Base-by-base conservation (phyloP, 2,113 vertebrate species). In the Holacanthus passer region DNA sequence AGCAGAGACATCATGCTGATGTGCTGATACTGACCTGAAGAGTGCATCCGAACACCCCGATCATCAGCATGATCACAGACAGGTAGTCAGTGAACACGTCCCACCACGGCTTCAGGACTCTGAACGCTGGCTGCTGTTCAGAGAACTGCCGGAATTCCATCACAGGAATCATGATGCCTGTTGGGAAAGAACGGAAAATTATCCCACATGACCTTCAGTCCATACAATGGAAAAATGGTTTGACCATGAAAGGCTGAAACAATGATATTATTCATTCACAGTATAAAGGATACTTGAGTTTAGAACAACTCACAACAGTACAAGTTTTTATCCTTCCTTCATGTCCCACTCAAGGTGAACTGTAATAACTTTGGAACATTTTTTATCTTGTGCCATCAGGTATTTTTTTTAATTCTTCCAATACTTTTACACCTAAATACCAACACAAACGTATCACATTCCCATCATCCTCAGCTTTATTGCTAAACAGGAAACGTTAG, bases 31-130 rank as follows among this genome's bases (percentile, higher is more conserved):
- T 90, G 86, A 99, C 98, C 97, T 99, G 98, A 14, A 99, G 90
- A 0, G 98, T 99, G 90, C 98, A 99, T 32, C 98, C 98, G 20
- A 99, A 99, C 58, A 99, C 98, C 0, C 98, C 98, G 0, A 99
- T 98, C 98, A 99, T 99, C 55, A 99, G 96, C 98, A 99, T 99
- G 90, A 98, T 96, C 10, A 99, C 97, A 0, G 98, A 97, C 66
- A 99, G 96, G 73, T 99, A 99, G 79, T 99, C 99, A 0, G 98
- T 98, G 81, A 99, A 99, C 80, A 99, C 99, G 32, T 99, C 99
- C 99, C 99, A 99, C 99, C 99, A 99, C 0, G 99, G 99, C 91
- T 99, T 99, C 88, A 99, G 96, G 77, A 99, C 98, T 27, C 99
- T 94, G 95, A 99, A 99, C 0, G 97, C 98, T 0, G 98, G 97